Evolutionary conservation across 2,113 vertebrate species (phyloP).

Genomic region (Pollimyrus isidori): DNA sequence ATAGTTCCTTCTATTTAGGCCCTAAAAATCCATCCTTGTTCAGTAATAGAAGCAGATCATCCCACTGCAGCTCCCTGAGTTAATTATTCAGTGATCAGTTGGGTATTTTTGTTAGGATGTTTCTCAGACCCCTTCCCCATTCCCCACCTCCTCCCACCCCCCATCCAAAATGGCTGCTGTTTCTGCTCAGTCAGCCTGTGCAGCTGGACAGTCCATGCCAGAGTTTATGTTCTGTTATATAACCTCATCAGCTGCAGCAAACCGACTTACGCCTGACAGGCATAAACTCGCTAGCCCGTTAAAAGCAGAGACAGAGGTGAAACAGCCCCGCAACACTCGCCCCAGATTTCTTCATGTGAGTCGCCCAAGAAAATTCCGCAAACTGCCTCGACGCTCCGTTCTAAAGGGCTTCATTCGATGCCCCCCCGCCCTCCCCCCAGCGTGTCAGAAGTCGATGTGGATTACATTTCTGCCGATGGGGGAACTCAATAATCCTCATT

Average conservation of each 20-base stretch:
- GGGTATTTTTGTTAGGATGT: background rate
- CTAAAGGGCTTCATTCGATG: background rate
- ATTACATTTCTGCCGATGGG: background rate
- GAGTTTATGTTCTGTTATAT: background rate
- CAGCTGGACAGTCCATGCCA: background rate
- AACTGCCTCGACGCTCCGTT: background rate
- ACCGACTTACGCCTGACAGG: background rate
- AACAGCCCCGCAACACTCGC: background rate
- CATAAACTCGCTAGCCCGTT: background rate
- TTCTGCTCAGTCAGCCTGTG: background rate
- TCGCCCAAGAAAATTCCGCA: background rate
- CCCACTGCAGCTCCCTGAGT: background rate
- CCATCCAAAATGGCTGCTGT: background rate
- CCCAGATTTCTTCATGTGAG: background rate
- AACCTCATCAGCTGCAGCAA: background rate
- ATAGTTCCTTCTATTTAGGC: background rate
- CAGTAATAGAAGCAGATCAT: conserved; percentile 14
- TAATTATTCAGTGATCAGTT: background rate
- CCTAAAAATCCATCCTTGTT: background rate
- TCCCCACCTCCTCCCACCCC: background rate
- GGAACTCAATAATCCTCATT: conserved; percentile 4
- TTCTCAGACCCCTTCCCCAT: background rate
- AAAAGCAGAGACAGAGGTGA: background rate
- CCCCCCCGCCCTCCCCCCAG: background rate
- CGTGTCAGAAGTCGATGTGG: background rate